A percentile compares a stretch with the other conserved stretches of the same genome.
Conservation (phyloP, 2,797 vertebrate species). For the Hypotaenidia okinawae region DNA sequence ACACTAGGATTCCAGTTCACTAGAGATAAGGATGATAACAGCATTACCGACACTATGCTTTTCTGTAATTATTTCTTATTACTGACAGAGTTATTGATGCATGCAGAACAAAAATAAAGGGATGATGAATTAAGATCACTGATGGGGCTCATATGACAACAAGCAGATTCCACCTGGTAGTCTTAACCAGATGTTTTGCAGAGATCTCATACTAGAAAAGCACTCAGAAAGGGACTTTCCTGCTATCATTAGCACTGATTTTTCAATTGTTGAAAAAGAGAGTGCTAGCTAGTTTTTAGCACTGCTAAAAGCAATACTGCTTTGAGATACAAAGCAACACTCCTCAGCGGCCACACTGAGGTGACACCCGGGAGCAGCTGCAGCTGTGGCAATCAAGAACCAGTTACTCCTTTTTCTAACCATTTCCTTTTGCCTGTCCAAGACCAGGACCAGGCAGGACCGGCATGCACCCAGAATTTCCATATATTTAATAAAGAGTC, state of each 20-base stretch:
- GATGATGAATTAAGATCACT: background rate
- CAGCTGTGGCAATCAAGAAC: background rate
- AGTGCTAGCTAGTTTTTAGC: background rate
- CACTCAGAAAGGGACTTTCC: background rate
- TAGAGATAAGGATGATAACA: background rate
- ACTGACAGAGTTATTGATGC: background rate
- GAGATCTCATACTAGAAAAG: background rate
- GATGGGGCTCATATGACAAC: background rate
- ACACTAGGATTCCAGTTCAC: background rate
- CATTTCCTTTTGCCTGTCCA: background rate
- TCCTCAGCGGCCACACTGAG: background rate
- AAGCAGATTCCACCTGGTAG: background rate
- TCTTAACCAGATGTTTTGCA: background rate
- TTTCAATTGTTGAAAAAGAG: background rate
- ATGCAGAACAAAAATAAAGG: constrained; percentile 19
- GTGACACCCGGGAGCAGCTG: background rate
- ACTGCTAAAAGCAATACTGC: background rate
- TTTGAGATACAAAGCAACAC: too few relatives aligned
- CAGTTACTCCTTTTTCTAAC: background rate
- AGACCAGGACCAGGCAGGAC: background rate
- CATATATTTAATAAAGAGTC: background rate
- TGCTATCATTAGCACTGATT: background rate
- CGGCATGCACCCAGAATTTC: background rate
- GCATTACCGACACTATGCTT: background rate
- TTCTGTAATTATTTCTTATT: background rate